These are phyloP conservation scores for Stratiomys singularior DNA, from an alignment of 2,888 invertebrate genomes.

Conservation along the genomic window DNA sequence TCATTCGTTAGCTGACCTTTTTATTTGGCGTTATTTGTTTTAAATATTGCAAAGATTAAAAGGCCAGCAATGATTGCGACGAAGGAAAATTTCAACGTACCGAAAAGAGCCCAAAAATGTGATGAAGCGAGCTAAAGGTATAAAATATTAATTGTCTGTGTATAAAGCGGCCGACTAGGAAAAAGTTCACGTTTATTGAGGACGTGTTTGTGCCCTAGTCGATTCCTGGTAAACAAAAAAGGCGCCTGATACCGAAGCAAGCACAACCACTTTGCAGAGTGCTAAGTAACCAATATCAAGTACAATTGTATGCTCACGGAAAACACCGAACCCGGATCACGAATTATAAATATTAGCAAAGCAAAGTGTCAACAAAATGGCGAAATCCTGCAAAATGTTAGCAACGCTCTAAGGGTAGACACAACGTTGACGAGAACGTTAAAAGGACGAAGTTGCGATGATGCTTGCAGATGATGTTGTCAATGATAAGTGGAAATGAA, in stretches of 20 bases:
- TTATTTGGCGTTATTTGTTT: conserved; percentile 24
- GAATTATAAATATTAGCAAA: conserved; percentile 54
- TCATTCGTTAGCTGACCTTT: conserved; percentile 31
- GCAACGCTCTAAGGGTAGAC: conserved; percentile 11
- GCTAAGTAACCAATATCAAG: conserved; percentile 46
- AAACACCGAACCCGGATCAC: conserved; percentile 53
- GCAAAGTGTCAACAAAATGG: conserved; percentile 53
- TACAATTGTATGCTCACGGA: conserved; percentile 50
- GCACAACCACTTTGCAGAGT: neutral
- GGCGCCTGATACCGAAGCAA: neutral
- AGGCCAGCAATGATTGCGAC: neutral
- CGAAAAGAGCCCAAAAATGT: neutral
- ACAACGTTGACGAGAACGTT: neutral
- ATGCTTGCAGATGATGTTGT: conserved; percentile 22
- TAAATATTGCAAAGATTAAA: conserved; percentile 24
- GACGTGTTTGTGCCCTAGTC: neutral
- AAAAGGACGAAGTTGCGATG: neutral
- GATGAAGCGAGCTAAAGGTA: neutral
- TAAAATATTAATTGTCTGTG: conserved; percentile 29
- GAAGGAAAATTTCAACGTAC: neutral
- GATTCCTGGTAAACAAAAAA: neutral
- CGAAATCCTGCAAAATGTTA: conserved; percentile 51
- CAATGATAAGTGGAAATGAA: conserved; percentile 29
- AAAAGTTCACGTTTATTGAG: conserved; percentile 4
- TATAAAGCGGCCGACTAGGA: neutral